These are phyloP conservation scores for Takifugu bimaculatus DNA, from an alignment of 2,113 vertebrate genomes.

Conservation along the genomic window DNA sequence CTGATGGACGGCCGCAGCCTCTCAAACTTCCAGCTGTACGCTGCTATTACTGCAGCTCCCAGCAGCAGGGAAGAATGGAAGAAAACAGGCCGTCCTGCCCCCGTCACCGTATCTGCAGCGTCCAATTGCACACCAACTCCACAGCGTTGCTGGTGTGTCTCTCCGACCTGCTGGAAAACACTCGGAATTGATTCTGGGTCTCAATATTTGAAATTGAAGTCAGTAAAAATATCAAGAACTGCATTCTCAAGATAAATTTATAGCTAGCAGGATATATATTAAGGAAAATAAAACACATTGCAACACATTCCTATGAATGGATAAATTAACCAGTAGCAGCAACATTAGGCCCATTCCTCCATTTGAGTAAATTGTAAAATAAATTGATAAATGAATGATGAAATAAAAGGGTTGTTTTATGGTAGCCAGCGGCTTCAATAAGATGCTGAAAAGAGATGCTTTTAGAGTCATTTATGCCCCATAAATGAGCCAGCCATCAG, in stretches of 20 bases:
- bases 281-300: too few species aligned
- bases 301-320: too few species aligned
- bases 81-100: slow-evolving; percentile 8
- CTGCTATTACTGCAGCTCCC: slow-evolving; percentile 23
- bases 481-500: slow-evolving; percentile 37
- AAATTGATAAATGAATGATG: not conserved
- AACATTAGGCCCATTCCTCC: too few species aligned
- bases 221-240: too few species aligned
- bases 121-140: not conserved
- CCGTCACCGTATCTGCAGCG: slow-evolving; percentile 9
- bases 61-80: slow-evolving; percentile 1
- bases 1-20: slow-evolving; percentile 32
- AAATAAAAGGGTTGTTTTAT: slow-evolving; percentile 23
- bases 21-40: slow-evolving; percentile 35
- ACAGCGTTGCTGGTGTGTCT: not conserved
- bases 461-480: slow-evolving; percentile 30
- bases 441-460: slow-evolving; percentile 27
- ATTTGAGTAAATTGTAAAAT: too few species aligned
- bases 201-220: too few species aligned
- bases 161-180: too few species aligned
- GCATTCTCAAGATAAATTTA: too few species aligned
- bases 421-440: slow-evolving; percentile 39
- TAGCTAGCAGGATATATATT: too few species aligned
- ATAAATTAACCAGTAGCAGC: too few species aligned
- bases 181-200: too few species aligned